Conservation (phyloP, 2,888 invertebrate species). For the Dexiosoma caninum region DNA sequence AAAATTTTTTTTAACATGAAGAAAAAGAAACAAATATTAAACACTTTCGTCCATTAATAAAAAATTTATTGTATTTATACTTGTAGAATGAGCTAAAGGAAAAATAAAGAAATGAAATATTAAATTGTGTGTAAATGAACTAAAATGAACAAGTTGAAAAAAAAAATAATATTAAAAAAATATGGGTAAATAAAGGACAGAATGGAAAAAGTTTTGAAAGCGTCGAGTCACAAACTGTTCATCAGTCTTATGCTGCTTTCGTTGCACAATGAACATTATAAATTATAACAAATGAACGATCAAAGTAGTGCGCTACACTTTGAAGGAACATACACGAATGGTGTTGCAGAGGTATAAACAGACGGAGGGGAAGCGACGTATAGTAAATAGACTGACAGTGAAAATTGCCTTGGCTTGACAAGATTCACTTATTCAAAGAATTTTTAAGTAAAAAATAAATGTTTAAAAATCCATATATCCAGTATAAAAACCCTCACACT, state of each 20-base stretch:
- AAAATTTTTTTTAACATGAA: slow-evolving; percentile 17
- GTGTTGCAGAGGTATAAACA: neutral
- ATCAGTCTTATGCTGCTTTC: slow-evolving; percentile 70
- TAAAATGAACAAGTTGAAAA: neutral
- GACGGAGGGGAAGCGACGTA: no score
- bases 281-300: slow-evolving; percentile 54
- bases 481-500: slow-evolving; percentile 9
- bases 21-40: neutral
- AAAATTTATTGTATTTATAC: slow-evolving; percentile 21
- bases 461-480: neutral
- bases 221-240: slow-evolving; percentile 76
- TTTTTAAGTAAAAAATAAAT: neutral
- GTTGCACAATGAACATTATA: slow-evolving; percentile 40
- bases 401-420: slow-evolving; percentile 62
- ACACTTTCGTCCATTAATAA: slow-evolving; percentile 12
- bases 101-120: slow-evolving; percentile 39
- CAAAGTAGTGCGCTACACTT: neutral
- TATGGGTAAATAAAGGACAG: slow-evolving; percentile 26
- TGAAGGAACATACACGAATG: neutral
- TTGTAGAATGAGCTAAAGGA: neutral
- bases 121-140: slow-evolving; percentile 60
- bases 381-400: slow-evolving; percentile 38
- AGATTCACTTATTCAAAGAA: slow-evolving; percentile 52
- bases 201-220: slow-evolving; percentile 65
- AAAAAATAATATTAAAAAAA: neutral